These are phyloP conservation scores for Caenorhabditis panamensis DNA, from an alignment of 2,888 invertebrate genomes.

Conservation along the genomic window DNA sequence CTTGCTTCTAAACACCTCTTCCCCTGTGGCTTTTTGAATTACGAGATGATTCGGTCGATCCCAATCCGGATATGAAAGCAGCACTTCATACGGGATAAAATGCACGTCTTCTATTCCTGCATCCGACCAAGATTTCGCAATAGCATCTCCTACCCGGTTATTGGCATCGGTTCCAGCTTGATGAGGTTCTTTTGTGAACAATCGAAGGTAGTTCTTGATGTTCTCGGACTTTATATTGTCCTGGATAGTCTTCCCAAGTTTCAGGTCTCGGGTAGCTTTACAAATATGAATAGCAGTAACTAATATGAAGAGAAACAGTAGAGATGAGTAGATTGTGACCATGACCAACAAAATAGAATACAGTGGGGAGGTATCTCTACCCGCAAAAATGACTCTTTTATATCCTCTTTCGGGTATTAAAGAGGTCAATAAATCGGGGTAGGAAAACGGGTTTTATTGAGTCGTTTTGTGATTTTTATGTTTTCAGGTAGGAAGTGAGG, in stretches of 20 bases:
- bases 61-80: constrained; percentile 79
- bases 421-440: no score
- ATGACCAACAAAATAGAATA: no score
- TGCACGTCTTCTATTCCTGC: constrained; percentile 77
- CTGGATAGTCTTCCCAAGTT: constrained; percentile 45
- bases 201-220: constrained; percentile 68
- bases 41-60: constrained; percentile 72
- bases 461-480: no score
- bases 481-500: no score
- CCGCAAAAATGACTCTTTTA: no score
- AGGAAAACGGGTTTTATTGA: no score
- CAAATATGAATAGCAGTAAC: no score
- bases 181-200: constrained; percentile 75
- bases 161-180: constrained; percentile 78
- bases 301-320: no score
- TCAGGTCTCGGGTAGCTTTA: no score
- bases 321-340: no score
- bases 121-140: constrained; percentile 72
- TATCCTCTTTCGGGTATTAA: no score
- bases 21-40: constrained; percentile 37
- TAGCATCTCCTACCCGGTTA: constrained; percentile 74
- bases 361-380: no score
- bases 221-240: constrained; percentile 67
- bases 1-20: constrained; percentile 67
- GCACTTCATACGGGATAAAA: constrained; percentile 76